Conservation (phyloP, 2,113 vertebrate species). For the Anoura caudifer region DNA sequence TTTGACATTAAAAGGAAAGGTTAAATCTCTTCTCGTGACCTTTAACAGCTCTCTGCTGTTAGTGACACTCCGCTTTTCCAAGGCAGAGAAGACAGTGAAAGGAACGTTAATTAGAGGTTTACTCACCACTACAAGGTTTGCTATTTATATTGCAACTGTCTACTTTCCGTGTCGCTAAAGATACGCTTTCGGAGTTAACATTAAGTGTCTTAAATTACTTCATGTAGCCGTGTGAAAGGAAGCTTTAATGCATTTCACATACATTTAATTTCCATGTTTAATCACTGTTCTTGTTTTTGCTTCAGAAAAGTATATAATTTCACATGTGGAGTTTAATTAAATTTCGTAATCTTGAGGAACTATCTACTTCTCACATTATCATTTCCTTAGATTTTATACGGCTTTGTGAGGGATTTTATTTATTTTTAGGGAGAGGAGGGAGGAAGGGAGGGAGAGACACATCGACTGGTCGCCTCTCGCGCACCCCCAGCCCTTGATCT, state of each 20-base stretch:
- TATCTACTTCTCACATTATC: neutral
- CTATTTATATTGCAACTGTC: neutral
- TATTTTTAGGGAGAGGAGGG: too few species aligned
- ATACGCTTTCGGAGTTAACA: neutral
- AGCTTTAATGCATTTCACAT: neutral
- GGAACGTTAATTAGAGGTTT: slow-evolving; percentile 23
- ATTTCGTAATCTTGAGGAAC: neutral
- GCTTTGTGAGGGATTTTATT: neutral
- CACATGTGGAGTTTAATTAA: neutral
- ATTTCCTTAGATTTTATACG: neutral
- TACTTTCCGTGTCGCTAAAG: neutral
- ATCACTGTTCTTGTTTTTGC: neutral
- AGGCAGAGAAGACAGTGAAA: slow-evolving; percentile 19
- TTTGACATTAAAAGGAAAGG: slow-evolving; percentile 78
- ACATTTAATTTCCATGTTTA: neutral
- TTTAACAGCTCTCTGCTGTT: slow-evolving; percentile 64
- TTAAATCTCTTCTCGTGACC: slow-evolving; percentile 63
- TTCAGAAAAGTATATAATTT: neutral
- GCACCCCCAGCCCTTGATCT: too few species aligned
- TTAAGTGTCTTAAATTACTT: neutral
- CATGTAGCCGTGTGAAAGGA: neutral
- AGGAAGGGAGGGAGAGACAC: too few species aligned
- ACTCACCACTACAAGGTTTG: neutral
- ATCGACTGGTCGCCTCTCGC: too few species aligned
- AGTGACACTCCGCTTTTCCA: neutral